A percentile compares a stretch with the other conserved stretches of the same genome.
Conservation (phyloP, 2,797 vertebrate species). For the Pelobates cultripes region DNA sequence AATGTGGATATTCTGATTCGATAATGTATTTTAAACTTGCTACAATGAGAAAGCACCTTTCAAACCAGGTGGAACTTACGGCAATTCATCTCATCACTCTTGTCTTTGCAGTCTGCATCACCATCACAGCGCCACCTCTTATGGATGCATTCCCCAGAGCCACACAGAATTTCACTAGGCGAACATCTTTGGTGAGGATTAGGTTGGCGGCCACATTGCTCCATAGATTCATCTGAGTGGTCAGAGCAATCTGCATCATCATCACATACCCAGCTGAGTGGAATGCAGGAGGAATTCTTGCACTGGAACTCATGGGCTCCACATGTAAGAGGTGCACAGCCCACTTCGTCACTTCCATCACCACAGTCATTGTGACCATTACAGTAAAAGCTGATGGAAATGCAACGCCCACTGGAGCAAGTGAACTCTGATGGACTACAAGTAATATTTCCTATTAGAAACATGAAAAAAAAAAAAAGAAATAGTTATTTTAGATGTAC, state of each 20-base stretch:
- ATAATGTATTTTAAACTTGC: too few species aligned
- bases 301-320: conserved; percentile 89
- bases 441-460: conserved; percentile 86
- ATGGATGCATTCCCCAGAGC: conserved; percentile 93
- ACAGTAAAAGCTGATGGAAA: conserved; percentile 92
- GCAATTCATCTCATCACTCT: conserved; percentile 93
- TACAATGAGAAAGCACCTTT: too few species aligned
- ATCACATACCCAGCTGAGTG: conserved; percentile 92
- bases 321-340: conserved; percentile 86
- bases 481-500: too few species aligned
- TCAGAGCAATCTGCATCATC: conserved; percentile 93
- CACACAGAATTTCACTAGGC: conserved; percentile 84
- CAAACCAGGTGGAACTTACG: conserved; percentile 76
- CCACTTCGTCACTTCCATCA: conserved; percentile 87
- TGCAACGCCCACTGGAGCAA: conserved; percentile 87
- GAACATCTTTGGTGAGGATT: conserved; percentile 81
- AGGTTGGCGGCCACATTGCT: conserved; percentile 86
- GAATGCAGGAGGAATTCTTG: conserved; percentile 88
- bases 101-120: conserved; percentile 93
- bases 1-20: too few species aligned
- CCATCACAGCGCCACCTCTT: conserved; percentile 96
- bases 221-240: conserved; percentile 87
- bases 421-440: conserved; percentile 92
- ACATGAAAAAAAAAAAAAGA: neutral
- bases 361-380: conserved; percentile 94